Base-by-base conservation (phyloP, 2,113 vertebrate species). In the Chrysemys picta region DNA sequence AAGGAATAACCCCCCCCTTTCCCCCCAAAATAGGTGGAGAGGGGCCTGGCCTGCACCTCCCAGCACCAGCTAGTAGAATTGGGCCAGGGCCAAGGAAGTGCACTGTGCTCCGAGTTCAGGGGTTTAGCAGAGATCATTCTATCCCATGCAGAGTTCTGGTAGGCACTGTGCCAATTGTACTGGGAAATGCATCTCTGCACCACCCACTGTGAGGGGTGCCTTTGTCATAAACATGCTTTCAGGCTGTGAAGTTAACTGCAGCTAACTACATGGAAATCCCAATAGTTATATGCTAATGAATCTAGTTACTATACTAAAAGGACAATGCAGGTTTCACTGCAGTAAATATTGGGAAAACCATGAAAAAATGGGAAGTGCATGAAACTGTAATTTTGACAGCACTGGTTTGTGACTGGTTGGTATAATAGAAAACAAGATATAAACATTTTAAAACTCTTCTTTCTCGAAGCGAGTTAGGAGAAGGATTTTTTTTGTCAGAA, bases 321-420 rank as follows among this genome's bases (percentile, higher is more conserved):
- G 19, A 53, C 49, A 69, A 5, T 62, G 84, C 54, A 14, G 22
- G 89, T 94, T 92, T 76, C 78, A 11, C 59, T 93, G 80, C 62
- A 62, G 10, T 42, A 17, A 85, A 4, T 54, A 54, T 22, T 92
- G 50, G 27, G 72, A 38, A 80, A 94, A 75, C 57, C 65, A 3
- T 16, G 11, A 17, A 22, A 49, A 82, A 93, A 5, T 38, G 91
- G 69, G 29, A 90, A 80, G 27, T 81, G 62, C 35, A 83, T 57
- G 38, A 85, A 85, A 27, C 38, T 93, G 49, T 69, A 87, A n/a
- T 35, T 91, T 84, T 72, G 76, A 53, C 49, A 83, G 75, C 88
- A 75, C 21, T 83, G 84, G 45, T 85, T 89, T 90, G 17, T 88
- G 72, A 54, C 3, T n/a, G 86, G 22, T n/a, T 35, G 25, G 1